phyloP scores from a whole-genome alignment of 2,113 vertebrate genomes.

The Alces alces region DNA sequence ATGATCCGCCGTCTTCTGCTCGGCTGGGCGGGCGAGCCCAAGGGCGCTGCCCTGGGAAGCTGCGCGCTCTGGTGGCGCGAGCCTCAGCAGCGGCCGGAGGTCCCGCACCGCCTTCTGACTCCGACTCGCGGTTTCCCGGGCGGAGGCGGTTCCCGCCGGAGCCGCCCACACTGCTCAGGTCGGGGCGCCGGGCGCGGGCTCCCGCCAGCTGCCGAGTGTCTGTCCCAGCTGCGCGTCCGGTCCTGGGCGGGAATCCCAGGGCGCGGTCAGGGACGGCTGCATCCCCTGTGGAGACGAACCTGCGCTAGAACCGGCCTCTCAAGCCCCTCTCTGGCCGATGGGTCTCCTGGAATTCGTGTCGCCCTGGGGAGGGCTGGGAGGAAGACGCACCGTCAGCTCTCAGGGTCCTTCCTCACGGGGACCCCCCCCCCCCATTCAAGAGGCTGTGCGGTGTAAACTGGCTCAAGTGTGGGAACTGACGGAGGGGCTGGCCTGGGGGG shows the following conservation, averaged over 20 bases:
- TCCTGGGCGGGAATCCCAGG: neutral
- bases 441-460: neutral
- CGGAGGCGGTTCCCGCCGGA: neutral
- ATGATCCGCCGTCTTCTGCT: neutral
- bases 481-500: neutral
- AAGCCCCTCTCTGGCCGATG: neutral
- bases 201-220: neutral
- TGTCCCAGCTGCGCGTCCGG: neutral
- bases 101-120: neutral
- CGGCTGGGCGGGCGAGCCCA: accelerated
- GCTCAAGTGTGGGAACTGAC: neutral
- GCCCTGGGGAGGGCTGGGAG: neutral
- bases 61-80: neutral
- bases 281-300: neutral
- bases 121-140: neutral
- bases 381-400: neutral
- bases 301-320: neutral
- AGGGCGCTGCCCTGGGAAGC: neutral
- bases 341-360: neutral
- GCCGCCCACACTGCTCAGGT: neutral
- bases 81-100: neutral
- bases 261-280: neutral
- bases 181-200: neutral
- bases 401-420: neutral
- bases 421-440: neutral